Percentiles rank a stretch among this genome's conserved stretches.
Evolutionary conservation across 2,888 invertebrate species (phyloP).

Genomic region (Drosophila yooni): DNA sequence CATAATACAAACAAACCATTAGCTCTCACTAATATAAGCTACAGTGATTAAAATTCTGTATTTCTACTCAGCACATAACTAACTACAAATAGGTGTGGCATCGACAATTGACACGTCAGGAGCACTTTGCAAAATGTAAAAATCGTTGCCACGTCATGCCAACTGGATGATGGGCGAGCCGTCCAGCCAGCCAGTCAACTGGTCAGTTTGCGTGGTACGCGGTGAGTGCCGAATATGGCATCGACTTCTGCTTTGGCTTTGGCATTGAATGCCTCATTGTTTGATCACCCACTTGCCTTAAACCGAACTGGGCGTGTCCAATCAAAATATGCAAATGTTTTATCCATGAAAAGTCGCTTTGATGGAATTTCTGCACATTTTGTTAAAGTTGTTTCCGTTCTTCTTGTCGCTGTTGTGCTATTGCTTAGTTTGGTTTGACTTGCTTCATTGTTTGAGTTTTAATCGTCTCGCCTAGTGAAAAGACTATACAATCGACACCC

Average conservation of each 20-base stretch:
- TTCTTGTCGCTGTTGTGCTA: slow-evolving; percentile 21
- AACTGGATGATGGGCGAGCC: slow-evolving; percentile 70
- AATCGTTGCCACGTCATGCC: slow-evolving; percentile 75
- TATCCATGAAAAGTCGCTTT: slow-evolving; percentile 78
- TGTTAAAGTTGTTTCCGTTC: slow-evolving; percentile 33
- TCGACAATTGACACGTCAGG: slow-evolving; percentile 43
- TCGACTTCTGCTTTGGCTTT: slow-evolving; percentile 29
- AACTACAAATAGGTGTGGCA: slow-evolving; percentile 12
- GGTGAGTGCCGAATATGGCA: slow-evolving; percentile 38
- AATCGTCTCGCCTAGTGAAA: slow-evolving; percentile 37
- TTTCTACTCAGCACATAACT: background rate
- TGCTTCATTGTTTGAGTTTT: slow-evolving; percentile 52
- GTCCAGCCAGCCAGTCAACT: slow-evolving; percentile 24
- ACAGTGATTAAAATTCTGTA: background rate
- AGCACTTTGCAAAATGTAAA: slow-evolving; percentile 73
- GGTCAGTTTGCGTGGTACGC: slow-evolving; percentile 47
- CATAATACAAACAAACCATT: background rate
- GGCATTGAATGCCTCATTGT: slow-evolving; percentile 61
- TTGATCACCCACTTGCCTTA: slow-evolving; percentile 65
- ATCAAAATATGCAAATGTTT: slow-evolving; percentile 79
- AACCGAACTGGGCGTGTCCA: slow-evolving; percentile 69
- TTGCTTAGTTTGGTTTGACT: slow-evolving; percentile 64
- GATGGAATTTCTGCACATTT: slow-evolving; percentile 78
- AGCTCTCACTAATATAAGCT: background rate
- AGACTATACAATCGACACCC: slow-evolving; percentile 17